Evolutionary conservation across 2,797 vertebrate species (phyloP), one percentile per base, ranked within the genome.

Genomic region (Meda fulgida): DNA sequence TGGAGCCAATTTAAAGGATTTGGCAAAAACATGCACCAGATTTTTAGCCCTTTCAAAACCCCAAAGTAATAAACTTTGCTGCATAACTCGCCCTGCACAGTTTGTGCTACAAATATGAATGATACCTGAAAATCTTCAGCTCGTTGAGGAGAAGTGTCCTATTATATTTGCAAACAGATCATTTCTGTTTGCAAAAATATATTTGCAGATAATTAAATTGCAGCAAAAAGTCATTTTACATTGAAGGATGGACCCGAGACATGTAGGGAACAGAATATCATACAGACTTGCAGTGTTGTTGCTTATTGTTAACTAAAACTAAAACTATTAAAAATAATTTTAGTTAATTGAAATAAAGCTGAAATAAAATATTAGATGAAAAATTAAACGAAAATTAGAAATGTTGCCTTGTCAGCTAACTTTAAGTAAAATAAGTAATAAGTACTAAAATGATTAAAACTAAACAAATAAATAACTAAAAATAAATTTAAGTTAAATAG

Each of bases 1-100:
- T 89, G 89, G 88, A 87, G 89, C 81, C 88, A 88, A 88, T 84
- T 87, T 91, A 90, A 87, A 84, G 84, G 90, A 89, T 90, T 69
- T 91, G 53, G 46, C 67, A 66, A 90, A 87, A 89, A 89, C 90
- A 90, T 86, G 89, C 89, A 83, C 88, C 78, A 81, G 51, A 81
- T 87, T 70, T 80, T 38, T 48, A 38, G 43, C 46, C 85, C 69
- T 84, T 80, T 75, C n/a, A 29, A 58, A 70, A 80, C 40, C 63
- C 11, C 53, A 65, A 55, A 53, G 78, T 71, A 58, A 55, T 71
- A 13, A 71, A 81, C 66, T 58, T 55, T 58, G n/a, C 34, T 36
- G n/a, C 29, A n/a, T 34, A 67, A n/a, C 26, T n/a, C 1, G 10
- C 3, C 40, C 19, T 19, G 10, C 60, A 80, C 29, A 23, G 46